Evolutionary conservation across 2,113 vertebrate species (phyloP).

Genomic region (Ptilonorhynchus violaceus): DNA sequence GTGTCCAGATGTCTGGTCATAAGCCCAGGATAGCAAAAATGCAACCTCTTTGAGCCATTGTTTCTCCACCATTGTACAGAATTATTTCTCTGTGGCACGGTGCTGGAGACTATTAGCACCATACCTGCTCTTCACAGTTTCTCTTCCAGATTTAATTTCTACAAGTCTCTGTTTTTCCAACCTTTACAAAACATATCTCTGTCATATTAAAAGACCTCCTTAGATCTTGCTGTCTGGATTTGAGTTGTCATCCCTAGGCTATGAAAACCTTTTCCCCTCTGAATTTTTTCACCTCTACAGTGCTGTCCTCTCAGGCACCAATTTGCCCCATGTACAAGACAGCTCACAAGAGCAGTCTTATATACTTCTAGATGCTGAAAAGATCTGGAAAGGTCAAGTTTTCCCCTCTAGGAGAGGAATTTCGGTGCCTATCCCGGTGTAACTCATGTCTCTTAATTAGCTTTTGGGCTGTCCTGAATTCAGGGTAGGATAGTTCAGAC

Average conservation of each 20-base stretch:
- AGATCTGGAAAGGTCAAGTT: not conserved
- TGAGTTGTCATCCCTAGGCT: not conserved
- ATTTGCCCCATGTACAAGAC: not conserved
- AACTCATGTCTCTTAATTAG: rapidly evolving
- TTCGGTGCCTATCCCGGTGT: not conserved
- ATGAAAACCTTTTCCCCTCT: not conserved
- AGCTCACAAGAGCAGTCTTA: not conserved
- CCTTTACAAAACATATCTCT: not conserved
- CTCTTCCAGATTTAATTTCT: not conserved
- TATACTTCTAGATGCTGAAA: not conserved
- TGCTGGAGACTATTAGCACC: not conserved
- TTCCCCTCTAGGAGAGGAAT: not conserved
- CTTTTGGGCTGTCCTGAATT: not conserved
- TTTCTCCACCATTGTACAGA: not conserved
- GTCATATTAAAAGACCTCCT: not conserved
- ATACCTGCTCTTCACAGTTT: not conserved
- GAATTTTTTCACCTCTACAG: not conserved
- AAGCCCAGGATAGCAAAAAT: not conserved
- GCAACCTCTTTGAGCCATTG: not conserved
- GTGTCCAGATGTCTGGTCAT: not conserved
- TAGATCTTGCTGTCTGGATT: not conserved
- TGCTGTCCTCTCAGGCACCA: not conserved
- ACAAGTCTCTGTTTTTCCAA: not conserved
- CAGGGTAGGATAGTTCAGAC: not conserved
- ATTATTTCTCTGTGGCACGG: not conserved